phyloP scores from a whole-genome alignment of 2,113 vertebrate genomes.

The Ammospiza caudacuta region DNA sequence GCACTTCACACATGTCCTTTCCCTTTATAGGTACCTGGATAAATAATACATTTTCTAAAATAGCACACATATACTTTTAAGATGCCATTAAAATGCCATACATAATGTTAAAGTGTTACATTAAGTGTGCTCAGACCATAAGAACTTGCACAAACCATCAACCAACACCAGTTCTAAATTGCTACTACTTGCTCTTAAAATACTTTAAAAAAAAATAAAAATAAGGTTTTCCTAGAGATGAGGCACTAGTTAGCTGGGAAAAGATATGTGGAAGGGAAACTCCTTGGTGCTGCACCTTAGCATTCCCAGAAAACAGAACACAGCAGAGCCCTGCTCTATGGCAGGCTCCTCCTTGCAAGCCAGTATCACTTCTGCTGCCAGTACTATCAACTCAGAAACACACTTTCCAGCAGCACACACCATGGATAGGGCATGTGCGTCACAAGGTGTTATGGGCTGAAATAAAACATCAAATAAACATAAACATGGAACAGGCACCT shows the following conservation, averaged over 20 bases:
- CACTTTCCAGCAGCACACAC: fast-evolving
- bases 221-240: background rate
- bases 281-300: background rate
- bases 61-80: background rate
- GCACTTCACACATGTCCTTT: background rate
- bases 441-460: background rate
- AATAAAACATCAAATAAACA: background rate
- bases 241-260: background rate
- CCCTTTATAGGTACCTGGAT: background rate
- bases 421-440: background rate
- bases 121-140: background rate
- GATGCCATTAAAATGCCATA: background rate
- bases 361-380: background rate
- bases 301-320: background rate
- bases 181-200: background rate
- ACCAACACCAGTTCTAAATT: background rate
- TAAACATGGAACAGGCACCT: background rate
- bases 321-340: fast-evolving
- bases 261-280: background rate
- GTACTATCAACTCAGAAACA: background rate
- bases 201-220: background rate
- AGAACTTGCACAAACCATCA: background rate
- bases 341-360: background rate
- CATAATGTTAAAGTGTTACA: background rate
- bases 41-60: background rate